Conservation (phyloP, 2,113 vertebrate genomes). For the Casuarius casuarius region DNA sequence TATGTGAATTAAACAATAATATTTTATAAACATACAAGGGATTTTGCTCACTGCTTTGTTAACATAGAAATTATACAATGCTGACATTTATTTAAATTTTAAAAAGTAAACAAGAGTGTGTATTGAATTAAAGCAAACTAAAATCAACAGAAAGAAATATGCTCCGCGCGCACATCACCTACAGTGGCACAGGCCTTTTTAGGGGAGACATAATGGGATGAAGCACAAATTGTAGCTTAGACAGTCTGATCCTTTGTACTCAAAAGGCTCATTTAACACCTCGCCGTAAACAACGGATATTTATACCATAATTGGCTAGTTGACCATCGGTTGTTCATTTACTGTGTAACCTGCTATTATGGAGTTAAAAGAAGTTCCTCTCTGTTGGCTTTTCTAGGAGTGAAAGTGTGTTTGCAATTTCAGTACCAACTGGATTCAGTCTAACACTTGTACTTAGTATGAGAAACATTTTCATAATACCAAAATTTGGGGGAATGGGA, state of each 20-base stretch:
- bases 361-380: conserved; percentile 81
- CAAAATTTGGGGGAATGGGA: conserved; percentile 64
- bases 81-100: conserved; percentile 91
- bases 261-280: conserved; percentile 78
- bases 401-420: conserved; percentile 77
- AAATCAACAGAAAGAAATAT: conserved; percentile 83
- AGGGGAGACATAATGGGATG: conserved; percentile 73
- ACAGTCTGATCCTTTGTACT: conserved; percentile 76
- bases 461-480: conserved; percentile 77
- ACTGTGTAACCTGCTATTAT: conserved; percentile 76
- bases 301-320: conserved; percentile 81
- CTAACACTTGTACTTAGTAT: conserved; percentile 76
- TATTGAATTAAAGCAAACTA: conserved; percentile 87
- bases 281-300: conserved; percentile 80
- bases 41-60: conserved; percentile 90
- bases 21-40: conserved; percentile 91
- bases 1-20: conserved; percentile 91
- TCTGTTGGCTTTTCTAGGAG: conserved; percentile 69
- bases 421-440: conserved; percentile 71
- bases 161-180: conserved; percentile 72
- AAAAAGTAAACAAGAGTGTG: conserved; percentile 87
- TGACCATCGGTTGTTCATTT: conserved; percentile 77
- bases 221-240: conserved; percentile 80
- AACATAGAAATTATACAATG: conserved; percentile 90
- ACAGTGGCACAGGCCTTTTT: conserved; percentile 71